Percentiles rank a stretch among this genome's conserved stretches.
These are phyloP conservation scores for Nineta flava DNA, from an alignment of 2,888 invertebrate species.

Conservation along the genomic window DNA sequence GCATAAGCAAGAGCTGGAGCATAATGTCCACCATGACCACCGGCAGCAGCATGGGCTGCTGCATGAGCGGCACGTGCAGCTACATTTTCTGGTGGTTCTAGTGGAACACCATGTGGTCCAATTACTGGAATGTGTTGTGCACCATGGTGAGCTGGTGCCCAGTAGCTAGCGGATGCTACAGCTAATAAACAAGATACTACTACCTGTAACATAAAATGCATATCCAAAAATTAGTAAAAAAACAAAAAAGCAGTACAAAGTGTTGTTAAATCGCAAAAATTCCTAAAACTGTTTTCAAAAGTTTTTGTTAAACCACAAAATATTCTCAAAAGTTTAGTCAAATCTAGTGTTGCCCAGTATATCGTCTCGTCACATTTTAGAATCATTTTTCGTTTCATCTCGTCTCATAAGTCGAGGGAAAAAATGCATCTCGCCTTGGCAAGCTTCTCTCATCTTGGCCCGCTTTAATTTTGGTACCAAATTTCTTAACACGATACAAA, in stretches of 20 bases:
- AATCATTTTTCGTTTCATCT: too few relatives aligned
- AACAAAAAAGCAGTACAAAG: background rate
- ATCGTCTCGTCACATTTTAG: too few relatives aligned
- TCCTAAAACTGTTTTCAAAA: background rate
- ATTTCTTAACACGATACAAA: too few relatives aligned
- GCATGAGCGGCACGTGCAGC: constrained; percentile 11
- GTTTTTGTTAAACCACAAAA: too few relatives aligned
- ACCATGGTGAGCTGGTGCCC: background rate
- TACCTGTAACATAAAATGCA: constrained; percentile 1
- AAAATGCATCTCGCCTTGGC: too few relatives aligned
- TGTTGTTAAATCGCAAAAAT: background rate
- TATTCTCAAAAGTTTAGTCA: too few relatives aligned
- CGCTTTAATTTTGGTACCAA: too few relatives aligned
- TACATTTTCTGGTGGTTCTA: constrained; percentile 6
- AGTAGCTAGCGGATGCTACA: constrained; percentile 6
- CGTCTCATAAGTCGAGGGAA: too few relatives aligned
- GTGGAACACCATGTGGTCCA: constrained; percentile 3
- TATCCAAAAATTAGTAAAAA: background rate
- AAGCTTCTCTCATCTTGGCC: too few relatives aligned
- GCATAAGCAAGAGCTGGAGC: constrained; percentile 2
- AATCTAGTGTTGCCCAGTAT: too few relatives aligned
- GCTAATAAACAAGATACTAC: constrained; percentile 9
- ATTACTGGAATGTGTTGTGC: constrained; percentile 3
- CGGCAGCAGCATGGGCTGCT: constrained; percentile 8
- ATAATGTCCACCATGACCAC: background rate